Percentiles rank a stretch among this genome's conserved stretches.
Conservation (phyloP, 2,888 invertebrate genomes). For the Tetramorium bicarinatum region DNA sequence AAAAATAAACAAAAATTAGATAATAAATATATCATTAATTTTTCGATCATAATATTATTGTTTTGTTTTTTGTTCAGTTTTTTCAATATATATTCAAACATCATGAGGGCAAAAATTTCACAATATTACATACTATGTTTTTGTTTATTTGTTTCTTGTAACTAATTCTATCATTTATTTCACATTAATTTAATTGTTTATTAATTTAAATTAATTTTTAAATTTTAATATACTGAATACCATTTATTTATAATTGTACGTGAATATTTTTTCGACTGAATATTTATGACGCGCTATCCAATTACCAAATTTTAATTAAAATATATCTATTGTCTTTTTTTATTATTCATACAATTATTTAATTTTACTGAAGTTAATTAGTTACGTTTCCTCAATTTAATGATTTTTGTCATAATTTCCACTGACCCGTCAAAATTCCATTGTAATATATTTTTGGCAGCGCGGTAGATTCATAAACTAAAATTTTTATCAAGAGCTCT, state of each 20-base stretch:
- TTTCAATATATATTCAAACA: neutral
- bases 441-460: neutral
- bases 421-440: neutral
- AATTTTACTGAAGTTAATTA: slow-evolving; percentile 2
- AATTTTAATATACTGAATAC: neutral
- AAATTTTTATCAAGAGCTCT: neutral
- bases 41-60: neutral
- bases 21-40: neutral
- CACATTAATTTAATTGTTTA: slow-evolving; percentile 3
- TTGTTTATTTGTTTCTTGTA: neutral
- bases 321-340: neutral
- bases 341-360: slow-evolving; percentile 7
- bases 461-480: neutral
- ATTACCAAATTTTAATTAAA: slow-evolving; percentile 22
- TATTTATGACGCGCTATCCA: neutral
- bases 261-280: neutral
- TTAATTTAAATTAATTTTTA: neutral
- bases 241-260: neutral
- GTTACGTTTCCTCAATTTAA: neutral
- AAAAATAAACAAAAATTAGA: neutral
- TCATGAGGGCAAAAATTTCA: neutral
- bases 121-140: neutral
- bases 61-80: neutral
- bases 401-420: neutral
- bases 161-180: neutral